Evolutionary conservation across 2,113 vertebrate species (phyloP).

Genomic region (Channa maculata): DNA sequence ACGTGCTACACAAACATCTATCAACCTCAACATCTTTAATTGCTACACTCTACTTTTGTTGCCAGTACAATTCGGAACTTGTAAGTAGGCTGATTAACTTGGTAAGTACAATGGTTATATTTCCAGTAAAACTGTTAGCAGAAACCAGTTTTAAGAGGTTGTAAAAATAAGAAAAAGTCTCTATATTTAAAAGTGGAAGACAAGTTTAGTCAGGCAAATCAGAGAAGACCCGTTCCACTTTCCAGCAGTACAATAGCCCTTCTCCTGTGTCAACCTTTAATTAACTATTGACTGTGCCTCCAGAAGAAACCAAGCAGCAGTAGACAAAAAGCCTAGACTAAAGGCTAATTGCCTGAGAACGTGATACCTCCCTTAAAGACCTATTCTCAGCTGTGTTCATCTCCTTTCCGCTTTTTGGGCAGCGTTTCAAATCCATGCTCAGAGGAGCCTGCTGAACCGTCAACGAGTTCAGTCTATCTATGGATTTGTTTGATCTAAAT

Average conservation of each 20-base stretch:
- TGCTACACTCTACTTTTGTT: too few species aligned
- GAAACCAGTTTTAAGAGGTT: too few species aligned
- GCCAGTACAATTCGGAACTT: too few species aligned
- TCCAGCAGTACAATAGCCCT: slow-evolving; percentile 32
- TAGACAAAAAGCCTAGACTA: slow-evolving; percentile 51
- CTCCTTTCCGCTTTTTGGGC: slow-evolving; percentile 43
- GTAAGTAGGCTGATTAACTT: background rate
- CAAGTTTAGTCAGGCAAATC: slow-evolving; percentile 31
- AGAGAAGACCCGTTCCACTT: slow-evolving; percentile 11
- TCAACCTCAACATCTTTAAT: too few species aligned
- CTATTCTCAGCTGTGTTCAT: slow-evolving; percentile 32
- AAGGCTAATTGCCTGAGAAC: slow-evolving; percentile 68
- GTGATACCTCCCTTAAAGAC: slow-evolving; percentile 62
- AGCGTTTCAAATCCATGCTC: slow-evolving; percentile 54
- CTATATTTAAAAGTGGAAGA: background rate
- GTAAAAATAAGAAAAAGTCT: too few species aligned
- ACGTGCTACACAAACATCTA: too few species aligned
- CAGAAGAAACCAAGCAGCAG: slow-evolving; percentile 60
- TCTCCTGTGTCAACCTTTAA: slow-evolving; percentile 67
- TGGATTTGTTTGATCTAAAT: slow-evolving; percentile 56
- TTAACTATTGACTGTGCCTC: slow-evolving; percentile 75
- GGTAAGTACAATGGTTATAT: background rate
- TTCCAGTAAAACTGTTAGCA: background rate
- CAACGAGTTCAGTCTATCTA: slow-evolving; percentile 50
- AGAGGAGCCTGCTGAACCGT: slow-evolving; percentile 29